phyloP scores from a whole-genome alignment of 1,140 invertebrate species.

The Solenopsis fugax region DNA sequence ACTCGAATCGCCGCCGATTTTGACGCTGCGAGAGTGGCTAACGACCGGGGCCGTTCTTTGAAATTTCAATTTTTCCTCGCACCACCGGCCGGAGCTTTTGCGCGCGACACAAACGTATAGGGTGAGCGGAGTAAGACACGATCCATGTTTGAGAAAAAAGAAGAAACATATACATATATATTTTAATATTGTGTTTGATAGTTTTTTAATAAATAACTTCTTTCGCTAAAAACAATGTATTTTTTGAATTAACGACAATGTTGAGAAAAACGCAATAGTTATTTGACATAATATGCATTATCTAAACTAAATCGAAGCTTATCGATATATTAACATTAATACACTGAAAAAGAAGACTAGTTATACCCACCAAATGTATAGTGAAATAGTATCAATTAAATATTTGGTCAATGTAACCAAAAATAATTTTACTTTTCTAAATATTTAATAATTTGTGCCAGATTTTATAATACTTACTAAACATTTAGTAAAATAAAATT shows the following conservation, averaged over 20 bases:
- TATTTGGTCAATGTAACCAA: too few species aligned
- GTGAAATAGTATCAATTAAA: too few species aligned
- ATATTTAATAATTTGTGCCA: too few species aligned
- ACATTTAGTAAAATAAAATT: too few species aligned
- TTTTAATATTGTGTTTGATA: constrained; percentile 21
- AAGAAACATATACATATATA: neutral
- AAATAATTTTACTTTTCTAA: too few species aligned
- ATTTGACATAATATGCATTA: neutral
- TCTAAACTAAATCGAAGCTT: constrained; percentile 3
- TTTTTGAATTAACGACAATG: neutral
- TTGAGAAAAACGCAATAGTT: neutral
- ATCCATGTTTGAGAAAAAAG: neutral
- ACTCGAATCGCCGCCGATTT: constrained; percentile 35
- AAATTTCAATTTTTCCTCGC: constrained; percentile 51
- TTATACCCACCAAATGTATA: too few species aligned
- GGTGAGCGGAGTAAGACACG: constrained; percentile 3
- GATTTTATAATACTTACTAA: too few species aligned
- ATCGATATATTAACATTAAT: constrained; percentile 26
- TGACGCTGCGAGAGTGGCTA: constrained; percentile 17
- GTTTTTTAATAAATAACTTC: neutral
- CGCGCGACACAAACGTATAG: neutral
- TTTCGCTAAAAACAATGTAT: neutral
- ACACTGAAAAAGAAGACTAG: too few species aligned
- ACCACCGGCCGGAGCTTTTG: constrained; percentile 6
- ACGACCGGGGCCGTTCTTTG: constrained; percentile 30